Percentiles rank a stretch among this genome's conserved stretches.
Evolutionary conservation across 2,888 invertebrate species (phyloP).

Genomic region (Poecilus cupreus): DNA sequence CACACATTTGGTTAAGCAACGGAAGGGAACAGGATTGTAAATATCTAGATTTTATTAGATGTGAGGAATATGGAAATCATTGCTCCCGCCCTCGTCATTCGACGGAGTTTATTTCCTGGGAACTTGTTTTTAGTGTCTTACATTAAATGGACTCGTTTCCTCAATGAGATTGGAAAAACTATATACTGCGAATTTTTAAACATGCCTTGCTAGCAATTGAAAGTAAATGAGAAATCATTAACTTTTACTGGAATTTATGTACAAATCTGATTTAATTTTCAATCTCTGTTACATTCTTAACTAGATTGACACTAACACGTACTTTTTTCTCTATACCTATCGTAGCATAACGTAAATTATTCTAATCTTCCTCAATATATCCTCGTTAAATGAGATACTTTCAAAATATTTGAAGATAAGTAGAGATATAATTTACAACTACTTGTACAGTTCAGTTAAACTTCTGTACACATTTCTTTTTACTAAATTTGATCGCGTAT

Average conservation of each 20-base stretch:
- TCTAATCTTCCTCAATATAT: no score
- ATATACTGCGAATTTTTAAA: neutral
- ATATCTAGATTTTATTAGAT: constrained; percentile 7
- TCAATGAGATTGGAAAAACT: neutral
- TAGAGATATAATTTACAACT: no score
- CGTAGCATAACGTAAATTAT: no score
- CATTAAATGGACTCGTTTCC: neutral
- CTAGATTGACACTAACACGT: no score
- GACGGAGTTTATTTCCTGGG: neutral
- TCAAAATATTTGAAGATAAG: no score
- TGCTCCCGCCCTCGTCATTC: neutral
- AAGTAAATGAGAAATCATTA: neutral
- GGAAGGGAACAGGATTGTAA: constrained; percentile 11
- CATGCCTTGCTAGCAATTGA: neutral
- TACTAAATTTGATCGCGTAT: no score
- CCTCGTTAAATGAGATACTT: no score
- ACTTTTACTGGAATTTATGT: neutral
- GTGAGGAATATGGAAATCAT: neutral
- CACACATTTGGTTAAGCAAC: neutral
- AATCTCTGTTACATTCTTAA: neutral
- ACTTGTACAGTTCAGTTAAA: no score
- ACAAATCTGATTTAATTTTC: neutral
- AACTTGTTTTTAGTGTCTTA: neutral
- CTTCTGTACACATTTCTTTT: no score
- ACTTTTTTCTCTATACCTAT: no score